Percentiles rank a stretch among this genome's conserved stretches.
phyloP scores from a whole-genome alignment of 2,797 vertebrate genomes.

The Naso thynnoides region DNA sequence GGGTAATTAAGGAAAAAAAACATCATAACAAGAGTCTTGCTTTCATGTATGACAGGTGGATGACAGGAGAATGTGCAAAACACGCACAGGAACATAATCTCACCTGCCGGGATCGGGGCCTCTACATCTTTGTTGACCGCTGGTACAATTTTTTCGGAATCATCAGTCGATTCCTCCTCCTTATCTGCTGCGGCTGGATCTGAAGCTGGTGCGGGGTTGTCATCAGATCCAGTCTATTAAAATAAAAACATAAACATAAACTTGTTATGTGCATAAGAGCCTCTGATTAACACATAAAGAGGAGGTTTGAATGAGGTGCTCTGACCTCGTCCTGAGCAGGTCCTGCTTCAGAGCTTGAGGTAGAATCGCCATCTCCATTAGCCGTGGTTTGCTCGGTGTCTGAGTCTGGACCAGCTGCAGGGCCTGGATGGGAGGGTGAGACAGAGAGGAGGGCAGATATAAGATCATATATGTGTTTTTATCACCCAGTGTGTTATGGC shows the following conservation, averaged over 20 bases:
- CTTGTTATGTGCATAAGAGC: too few relatives aligned
- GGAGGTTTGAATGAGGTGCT: neutral
- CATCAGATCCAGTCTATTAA: conserved; percentile 27
- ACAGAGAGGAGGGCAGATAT: neutral
- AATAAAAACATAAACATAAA: too few relatives aligned
- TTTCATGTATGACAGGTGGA: neutral
- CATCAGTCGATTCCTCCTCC: neutral
- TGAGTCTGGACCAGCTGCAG: conserved; percentile 18
- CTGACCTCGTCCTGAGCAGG: conserved; percentile 37
- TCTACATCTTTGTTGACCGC: too few relatives aligned
- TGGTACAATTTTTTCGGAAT: neutral
- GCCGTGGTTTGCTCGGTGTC: conserved; percentile 4
- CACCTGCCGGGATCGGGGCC: conserved; percentile 9
- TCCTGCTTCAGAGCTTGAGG: neutral
- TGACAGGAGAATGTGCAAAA: neutral
- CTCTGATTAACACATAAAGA: too few relatives aligned
- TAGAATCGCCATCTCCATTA: neutral
- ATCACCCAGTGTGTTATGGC: neutral
- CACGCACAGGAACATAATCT: neutral
- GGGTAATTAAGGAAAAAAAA: neutral
- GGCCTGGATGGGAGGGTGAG: conserved; percentile 5
- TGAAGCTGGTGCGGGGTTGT: neutral
- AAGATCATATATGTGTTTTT: neutral
- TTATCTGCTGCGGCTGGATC: neutral
- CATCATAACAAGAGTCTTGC: neutral